Conservation (phyloP, 2,113 vertebrate species). For the Brachionichthys hirsutus region DNA sequence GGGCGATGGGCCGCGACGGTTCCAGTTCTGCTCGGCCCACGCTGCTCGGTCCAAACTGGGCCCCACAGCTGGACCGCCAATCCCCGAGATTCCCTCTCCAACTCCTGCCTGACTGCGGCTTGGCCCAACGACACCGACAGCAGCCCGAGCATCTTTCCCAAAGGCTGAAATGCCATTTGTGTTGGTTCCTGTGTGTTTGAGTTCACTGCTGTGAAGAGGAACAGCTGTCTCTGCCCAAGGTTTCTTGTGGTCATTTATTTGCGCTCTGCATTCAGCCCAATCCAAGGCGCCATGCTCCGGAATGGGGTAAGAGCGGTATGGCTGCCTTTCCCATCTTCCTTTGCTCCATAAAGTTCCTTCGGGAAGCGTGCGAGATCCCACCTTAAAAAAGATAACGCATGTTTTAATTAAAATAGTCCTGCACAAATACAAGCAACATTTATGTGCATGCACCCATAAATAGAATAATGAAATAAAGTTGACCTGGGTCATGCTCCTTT, state of each 20-base stretch:
- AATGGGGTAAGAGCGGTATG: conserved; percentile 52
- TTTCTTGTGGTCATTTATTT: conserved; percentile 48
- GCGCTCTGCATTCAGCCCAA: conserved; percentile 56
- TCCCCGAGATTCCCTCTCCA: conserved; percentile 60
- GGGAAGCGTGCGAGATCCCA: conserved; percentile 77
- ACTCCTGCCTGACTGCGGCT: conserved; percentile 6
- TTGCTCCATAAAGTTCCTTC: conserved; percentile 78
- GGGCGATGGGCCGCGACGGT: conserved; percentile 84
- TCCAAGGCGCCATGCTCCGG: conserved; percentile 70
- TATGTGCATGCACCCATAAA: too few relatives aligned
- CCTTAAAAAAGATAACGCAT: conserved; percentile 55
- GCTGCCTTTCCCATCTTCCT: conserved; percentile 75
- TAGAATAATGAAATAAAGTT: not conserved
- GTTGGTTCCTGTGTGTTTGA: conserved; percentile 59
- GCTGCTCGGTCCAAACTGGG: conserved; percentile 70
- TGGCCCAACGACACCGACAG: conserved; percentile 12
- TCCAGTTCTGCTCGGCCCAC: conserved; percentile 81
- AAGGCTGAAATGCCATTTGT: conserved; percentile 33
- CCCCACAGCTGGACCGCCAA: conserved; percentile 40
- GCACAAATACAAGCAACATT: not conserved
- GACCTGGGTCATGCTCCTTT: conserved; percentile 90
- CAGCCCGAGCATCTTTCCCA: conserved; percentile 16
- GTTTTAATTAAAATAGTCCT: conserved; percentile 1
- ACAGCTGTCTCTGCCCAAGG: conserved; percentile 47
- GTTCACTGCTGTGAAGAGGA: conserved; percentile 32